Conservation (phyloP, 2,888 invertebrate genomes). For the Phymatocera aterrima region DNA sequence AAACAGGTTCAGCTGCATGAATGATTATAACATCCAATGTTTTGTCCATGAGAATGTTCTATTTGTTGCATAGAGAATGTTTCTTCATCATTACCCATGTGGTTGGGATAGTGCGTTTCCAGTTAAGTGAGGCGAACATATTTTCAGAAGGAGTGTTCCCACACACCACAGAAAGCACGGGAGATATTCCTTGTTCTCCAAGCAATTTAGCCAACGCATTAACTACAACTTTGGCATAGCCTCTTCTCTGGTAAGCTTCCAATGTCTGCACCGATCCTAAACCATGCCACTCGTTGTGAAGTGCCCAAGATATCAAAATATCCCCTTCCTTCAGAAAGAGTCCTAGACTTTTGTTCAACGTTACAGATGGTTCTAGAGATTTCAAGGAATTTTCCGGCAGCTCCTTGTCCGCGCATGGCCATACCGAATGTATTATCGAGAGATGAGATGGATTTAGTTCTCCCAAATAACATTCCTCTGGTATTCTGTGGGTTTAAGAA, state of each 20-base stretch:
- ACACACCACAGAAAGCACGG: conserved; percentile 63
- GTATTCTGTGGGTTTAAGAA: conserved; percentile 57
- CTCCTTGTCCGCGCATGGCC: conserved; percentile 67
- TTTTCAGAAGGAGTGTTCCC: conserved; percentile 67
- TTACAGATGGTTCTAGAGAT: conserved; percentile 64
- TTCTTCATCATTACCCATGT: conserved; percentile 42
- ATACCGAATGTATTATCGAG: conserved; percentile 63
- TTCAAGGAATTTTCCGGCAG: conserved; percentile 57
- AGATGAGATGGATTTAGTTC: conserved; percentile 62
- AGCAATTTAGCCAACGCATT: conserved; percentile 67
- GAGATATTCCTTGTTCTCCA: conserved; percentile 64
- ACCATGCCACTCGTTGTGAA: conserved; percentile 68
- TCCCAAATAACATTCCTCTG: conserved; percentile 66
- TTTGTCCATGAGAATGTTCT: not conserved
- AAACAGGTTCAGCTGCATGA: not conserved
- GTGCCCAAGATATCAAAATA: conserved; percentile 69
- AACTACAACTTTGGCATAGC: conserved; percentile 69
- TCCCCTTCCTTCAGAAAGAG: conserved; percentile 68
- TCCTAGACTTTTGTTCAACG: conserved; percentile 69
- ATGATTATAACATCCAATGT: not conserved
- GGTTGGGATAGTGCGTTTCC: not conserved
- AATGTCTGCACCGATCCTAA: conserved; percentile 69
- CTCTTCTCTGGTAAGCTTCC: conserved; percentile 66
- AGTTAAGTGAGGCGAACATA: conserved; percentile 59
- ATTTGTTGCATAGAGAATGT: not conserved